A percentile compares a stretch with the other conserved stretches of the same genome.
Evolutionary conservation across 2,113 vertebrate genomes (phyloP).

Genomic region (Delphinapterus leucas): DNA sequence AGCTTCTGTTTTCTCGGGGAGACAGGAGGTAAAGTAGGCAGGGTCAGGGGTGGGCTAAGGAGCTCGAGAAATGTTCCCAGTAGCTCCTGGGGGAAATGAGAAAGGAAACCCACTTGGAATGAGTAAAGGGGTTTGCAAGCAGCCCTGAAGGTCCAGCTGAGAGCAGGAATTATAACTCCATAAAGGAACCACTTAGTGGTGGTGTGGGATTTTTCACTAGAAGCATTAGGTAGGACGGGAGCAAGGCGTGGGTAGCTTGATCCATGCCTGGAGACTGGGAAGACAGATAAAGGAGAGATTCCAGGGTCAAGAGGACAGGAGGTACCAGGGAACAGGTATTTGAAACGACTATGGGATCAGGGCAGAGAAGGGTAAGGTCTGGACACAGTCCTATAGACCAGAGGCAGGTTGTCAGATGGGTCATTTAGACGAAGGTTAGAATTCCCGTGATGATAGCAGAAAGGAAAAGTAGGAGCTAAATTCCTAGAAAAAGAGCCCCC

Average conservation of each 20-base stretch:
- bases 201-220: neutral
- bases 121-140: neutral
- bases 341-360: neutral
- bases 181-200: neutral
- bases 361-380: neutral
- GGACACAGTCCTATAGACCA: neutral
- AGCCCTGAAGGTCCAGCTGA: constrained; percentile 19
- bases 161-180: neutral
- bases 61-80: neutral
- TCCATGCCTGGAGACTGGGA: neutral
- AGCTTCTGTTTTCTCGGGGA: neutral
- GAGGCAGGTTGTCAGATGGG: neutral
- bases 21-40: neutral
- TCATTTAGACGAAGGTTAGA: neutral
- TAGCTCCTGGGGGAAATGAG: neutral
- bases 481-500: neutral
- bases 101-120: neutral
- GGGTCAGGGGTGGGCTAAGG: neutral
- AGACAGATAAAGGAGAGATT: neutral
- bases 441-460: neutral
- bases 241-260: neutral
- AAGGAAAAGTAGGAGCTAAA: neutral
- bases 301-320: neutral
- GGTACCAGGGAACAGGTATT: neutral
- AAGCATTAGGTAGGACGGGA: neutral